A percentile compares a stretch with the other conserved stretches of the same genome.
Evolutionary conservation across 2,113 vertebrate genomes (phyloP).

Genomic region (Calypte anna): DNA sequence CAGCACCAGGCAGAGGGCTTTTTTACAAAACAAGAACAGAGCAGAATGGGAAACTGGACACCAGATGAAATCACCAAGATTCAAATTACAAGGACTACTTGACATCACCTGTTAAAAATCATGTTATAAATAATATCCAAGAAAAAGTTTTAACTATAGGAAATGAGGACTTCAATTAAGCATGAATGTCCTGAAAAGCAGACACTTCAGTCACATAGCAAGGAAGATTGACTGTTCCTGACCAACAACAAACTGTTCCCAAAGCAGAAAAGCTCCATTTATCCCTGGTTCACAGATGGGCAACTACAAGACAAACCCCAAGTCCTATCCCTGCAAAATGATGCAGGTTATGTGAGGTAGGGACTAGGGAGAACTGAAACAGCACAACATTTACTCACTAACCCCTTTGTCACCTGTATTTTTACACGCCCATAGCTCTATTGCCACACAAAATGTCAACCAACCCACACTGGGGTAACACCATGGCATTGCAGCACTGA

Average conservation of each 20-base stretch:
- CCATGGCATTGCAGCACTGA: fast-evolving
- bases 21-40: not conserved
- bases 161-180: not conserved
- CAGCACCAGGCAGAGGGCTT: not conserved
- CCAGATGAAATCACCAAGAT: not conserved
- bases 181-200: not conserved
- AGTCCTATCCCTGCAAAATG: not conserved
- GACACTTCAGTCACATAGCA: not conserved
- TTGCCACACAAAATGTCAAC: not conserved
- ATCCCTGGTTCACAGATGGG: not conserved
- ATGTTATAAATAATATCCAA: not conserved
- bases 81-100: not conserved
- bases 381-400: not conserved
- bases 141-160: not conserved
- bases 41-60: not conserved
- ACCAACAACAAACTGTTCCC: not conserved
- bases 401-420: not conserved
- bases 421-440: not conserved
- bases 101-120: not conserved
- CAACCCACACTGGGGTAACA: not conserved
- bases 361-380: not conserved
- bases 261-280: not conserved
- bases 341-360: fast-evolving
- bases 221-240: not conserved
- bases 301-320: not conserved